Evolutionary conservation across 1,140 invertebrate genomes (phyloP), one percentile per base, ranked within the genome.

Genomic region (Ectropis grisescens): DNA sequence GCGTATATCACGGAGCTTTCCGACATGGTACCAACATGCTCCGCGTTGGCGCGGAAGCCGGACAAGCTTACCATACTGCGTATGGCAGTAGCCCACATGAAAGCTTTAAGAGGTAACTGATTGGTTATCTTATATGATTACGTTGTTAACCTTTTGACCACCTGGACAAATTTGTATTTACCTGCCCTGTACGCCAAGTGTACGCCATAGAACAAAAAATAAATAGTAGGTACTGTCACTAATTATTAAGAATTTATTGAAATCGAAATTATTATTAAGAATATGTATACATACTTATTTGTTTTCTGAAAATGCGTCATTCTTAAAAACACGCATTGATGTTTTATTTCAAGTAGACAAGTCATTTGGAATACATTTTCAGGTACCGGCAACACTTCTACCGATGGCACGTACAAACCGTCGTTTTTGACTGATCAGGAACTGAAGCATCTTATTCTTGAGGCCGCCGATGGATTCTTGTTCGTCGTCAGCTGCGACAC

Each of bases 21-120:
- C 40, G 97, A 99, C 83, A 99, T 99, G 98, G 97, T 99, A 50
- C 98, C 98, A 55, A 98, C 98, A 47, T 99, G 97, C 83, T 96
- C 93, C 56, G 96, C 96, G 1, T 85, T 99, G 19, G 97, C 97
- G 1, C 87, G 97, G 33, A 99, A 99, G 82, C 98, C 97, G 6
- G 98, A 99, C 86, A 99, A 99, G 82, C 87, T 99, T 23, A 99
- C 98, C 41, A 99, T 99, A 69, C 88, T 99, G 23, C 87, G 98
- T 54, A 99, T 99, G 98, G 98, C 98, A 8, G 97, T 99, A 12
- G 96, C 96, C 1, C 98, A 99, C 82, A 99, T 99, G 97, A 98
- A 98, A 85, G 92, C 91, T 13, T 86, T 98, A 22, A 85, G 96
- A 88, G 95, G 94, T 96, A 66, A 6, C 11, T 10, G 2, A 12